Evolutionary conservation across 2,888 invertebrate species (phyloP).

Genomic region (Sepioteuthis lessoniana): DNA sequence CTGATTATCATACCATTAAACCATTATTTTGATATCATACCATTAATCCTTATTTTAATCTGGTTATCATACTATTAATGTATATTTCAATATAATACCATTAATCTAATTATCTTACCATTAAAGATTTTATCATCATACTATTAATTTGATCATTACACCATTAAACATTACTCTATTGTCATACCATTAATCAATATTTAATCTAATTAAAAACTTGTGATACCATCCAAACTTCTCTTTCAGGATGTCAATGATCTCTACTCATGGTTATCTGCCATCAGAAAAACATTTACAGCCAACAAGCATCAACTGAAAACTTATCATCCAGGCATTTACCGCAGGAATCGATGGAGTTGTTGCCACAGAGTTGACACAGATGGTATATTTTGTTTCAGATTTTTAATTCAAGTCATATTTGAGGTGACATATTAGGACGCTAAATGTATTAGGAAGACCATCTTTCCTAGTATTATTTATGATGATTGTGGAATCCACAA

Average conservation of each 20-base stretch:
- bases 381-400: constrained; percentile 53
- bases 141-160: too few relatives aligned
- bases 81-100: too few relatives aligned
- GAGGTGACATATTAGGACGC: background rate
- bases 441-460: background rate
- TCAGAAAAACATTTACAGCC: constrained; percentile 62
- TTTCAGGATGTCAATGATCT: constrained; percentile 63
- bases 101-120: too few relatives aligned
- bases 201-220: background rate
- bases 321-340: constrained; percentile 63
- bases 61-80: too few relatives aligned
- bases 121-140: too few relatives aligned
- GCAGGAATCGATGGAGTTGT: constrained; percentile 62
- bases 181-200: background rate
- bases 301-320: constrained; percentile 58
- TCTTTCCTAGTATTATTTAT: too few relatives aligned
- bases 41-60: too few relatives aligned
- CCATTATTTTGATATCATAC: too few relatives aligned
- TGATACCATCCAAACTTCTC: background rate
- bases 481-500: too few relatives aligned
- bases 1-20: too few relatives aligned
- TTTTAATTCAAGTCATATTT: background rate
- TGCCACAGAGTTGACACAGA: constrained; percentile 57
- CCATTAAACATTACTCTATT: too few relatives aligned
- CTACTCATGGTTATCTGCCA: constrained; percentile 64